Evolutionary conservation across 2,888 invertebrate genomes (phyloP).

Genomic region (Archips xylosteana): DNA sequence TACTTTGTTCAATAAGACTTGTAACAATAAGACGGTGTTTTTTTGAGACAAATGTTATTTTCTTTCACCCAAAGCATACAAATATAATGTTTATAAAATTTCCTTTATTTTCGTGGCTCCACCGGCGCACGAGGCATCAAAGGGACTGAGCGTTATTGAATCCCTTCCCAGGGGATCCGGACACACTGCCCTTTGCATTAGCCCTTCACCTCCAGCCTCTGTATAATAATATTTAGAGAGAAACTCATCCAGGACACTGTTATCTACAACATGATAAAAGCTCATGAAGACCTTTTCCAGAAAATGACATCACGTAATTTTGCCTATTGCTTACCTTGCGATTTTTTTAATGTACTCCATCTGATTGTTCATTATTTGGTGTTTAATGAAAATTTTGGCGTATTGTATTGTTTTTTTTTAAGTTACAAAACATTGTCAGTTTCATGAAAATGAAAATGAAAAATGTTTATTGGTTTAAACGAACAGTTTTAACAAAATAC

Average conservation of each 20-base stretch:
- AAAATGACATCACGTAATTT: neutral
- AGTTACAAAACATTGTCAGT: no score
- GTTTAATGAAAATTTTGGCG: no score
- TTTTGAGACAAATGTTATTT: neutral
- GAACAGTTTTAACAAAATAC: no score
- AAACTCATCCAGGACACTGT: neutral
- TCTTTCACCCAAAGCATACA: neutral
- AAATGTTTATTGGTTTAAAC: no score
- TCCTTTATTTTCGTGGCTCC: constrained; percentile 13
- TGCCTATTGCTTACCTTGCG: no score
- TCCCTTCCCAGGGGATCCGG: constrained; percentile 19
- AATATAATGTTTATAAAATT: neutral
- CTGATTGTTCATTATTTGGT: no score
- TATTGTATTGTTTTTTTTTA: no score
- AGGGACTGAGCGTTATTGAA: constrained; percentile 31
- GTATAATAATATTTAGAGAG: constrained; percentile 17
- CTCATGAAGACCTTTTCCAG: neutral
- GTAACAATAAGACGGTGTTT: no score
- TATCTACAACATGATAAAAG: neutral
- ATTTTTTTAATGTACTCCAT: no score
- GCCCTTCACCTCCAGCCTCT: constrained; percentile 26
- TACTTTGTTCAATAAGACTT: no score
- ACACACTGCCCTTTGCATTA: constrained; percentile 26
- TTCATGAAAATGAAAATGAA: no score
- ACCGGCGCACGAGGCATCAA: neutral